A percentile compares a stretch with the other conserved stretches of the same genome.
Evolutionary conservation across 2,113 vertebrate species (phyloP).

Genomic region (Upupa epops): DNA sequence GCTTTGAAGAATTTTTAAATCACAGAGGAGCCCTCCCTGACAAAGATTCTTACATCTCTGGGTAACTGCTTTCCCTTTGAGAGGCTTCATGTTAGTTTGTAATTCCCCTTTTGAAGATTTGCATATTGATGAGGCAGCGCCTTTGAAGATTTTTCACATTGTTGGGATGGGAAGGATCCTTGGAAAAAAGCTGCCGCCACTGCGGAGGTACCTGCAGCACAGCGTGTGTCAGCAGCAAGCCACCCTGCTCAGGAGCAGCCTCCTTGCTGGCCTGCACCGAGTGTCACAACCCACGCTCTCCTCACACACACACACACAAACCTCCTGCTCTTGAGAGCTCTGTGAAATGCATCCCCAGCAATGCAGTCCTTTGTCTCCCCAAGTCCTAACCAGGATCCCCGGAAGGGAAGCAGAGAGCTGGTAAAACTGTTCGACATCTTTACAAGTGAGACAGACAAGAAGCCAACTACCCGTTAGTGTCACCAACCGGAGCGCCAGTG

Average conservation of each 20-base stretch:
- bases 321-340: neutral
- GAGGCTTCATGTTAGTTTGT: conserved; percentile 53
- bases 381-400: neutral
- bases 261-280: neutral
- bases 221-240: neutral
- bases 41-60: conserved; percentile 62
- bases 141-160: conserved; percentile 67
- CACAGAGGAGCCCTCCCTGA: conserved; percentile 46
- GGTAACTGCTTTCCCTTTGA: conserved; percentile 60
- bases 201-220: neutral
- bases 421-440: neutral
- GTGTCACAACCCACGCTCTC: neutral
- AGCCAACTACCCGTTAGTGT: too few relatives aligned
- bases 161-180: neutral
- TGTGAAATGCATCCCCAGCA: neutral
- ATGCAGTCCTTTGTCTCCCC: neutral
- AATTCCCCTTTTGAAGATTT: conserved; percentile 71
- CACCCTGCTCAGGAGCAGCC: neutral
- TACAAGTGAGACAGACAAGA: neutral
- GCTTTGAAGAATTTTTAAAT: conserved; percentile 64
- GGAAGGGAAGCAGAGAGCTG: neutral
- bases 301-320: neutral
- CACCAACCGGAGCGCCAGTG: neutral
- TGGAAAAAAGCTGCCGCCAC: neutral
- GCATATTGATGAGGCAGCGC: conserved; percentile 39